Percentiles rank a stretch among this genome's conserved stretches.
Conservation (phyloP, 2,888 invertebrate species). For the Villa cingulata region DNA sequence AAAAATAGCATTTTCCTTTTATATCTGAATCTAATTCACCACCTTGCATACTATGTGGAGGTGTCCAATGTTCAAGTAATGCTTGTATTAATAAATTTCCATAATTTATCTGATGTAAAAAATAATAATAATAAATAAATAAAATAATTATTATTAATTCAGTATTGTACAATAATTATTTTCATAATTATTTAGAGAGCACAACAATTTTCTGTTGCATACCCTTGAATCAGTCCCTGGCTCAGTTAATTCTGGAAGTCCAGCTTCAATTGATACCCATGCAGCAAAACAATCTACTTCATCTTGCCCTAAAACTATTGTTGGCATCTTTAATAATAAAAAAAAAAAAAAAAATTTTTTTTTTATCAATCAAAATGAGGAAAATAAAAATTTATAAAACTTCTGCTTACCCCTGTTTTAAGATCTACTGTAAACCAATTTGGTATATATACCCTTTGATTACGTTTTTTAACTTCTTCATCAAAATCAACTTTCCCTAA, state of each 20-base stretch:
- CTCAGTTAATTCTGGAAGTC: constrained; percentile 54
- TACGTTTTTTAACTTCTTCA: constrained; percentile 79
- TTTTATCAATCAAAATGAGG: neutral
- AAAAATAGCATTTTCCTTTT: constrained; percentile 66
- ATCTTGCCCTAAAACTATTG: constrained; percentile 91
- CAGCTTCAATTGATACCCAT: constrained; percentile 97
- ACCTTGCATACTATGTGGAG: constrained; percentile 49
- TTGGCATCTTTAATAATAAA: constrained; percentile 61
- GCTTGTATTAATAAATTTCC: constrained; percentile 89
- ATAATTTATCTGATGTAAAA: constrained; percentile 60
- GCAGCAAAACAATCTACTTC: constrained; percentile 97
- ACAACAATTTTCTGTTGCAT: neutral
- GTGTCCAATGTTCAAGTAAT: constrained; percentile 87
- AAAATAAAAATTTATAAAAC: neutral
- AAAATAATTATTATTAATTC: too few relatives aligned
- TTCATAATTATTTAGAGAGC: neutral
- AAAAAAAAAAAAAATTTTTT: neutral
- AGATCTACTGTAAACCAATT: constrained; percentile 99
- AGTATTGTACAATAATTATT: neutral
- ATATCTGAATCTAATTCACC: constrained; percentile 57
- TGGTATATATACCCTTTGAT: constrained; percentile 90
- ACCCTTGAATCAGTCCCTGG: constrained; percentile 34
- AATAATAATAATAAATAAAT: constrained; percentile 2
- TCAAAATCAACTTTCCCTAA: constrained; percentile 85
- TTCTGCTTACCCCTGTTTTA: constrained; percentile 74